Evolutionary conservation across 1,140 invertebrate genomes (phyloP).

Genomic region (Bradysia coprophila): DNA sequence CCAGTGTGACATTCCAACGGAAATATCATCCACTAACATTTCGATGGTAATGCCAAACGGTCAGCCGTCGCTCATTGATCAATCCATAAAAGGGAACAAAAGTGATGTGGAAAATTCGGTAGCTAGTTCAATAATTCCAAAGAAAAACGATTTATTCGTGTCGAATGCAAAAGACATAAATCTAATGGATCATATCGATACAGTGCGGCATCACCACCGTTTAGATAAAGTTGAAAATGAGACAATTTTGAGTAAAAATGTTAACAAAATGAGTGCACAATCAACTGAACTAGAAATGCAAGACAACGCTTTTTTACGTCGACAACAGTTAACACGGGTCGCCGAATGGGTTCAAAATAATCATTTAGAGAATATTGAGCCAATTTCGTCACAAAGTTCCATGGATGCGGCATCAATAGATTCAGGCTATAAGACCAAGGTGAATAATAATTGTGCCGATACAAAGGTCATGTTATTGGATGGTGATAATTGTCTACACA

Average conservation of each 20-base stretch:
- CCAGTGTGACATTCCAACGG: background rate
- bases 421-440: conserved; percentile 18
- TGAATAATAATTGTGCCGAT: background rate
- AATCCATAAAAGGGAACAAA: background rate
- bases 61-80: background rate
- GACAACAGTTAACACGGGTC: conserved; percentile 41
- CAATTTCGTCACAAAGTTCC: conserved; percentile 15
- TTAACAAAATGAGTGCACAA: conserved; percentile 12
- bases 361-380: conserved; percentile 12
- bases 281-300: conserved; percentile 15
- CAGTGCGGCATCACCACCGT: background rate
- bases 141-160: background rate
- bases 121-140: background rate
- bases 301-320: conserved; percentile 25
- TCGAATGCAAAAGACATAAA: background rate
- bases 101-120: background rate
- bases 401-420: conserved; percentile 21
- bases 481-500: background rate
- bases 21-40: background rate
- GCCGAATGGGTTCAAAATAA: conserved; percentile 48
- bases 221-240: background rate
- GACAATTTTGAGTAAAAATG: background rate
- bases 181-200: background rate
- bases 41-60: conserved; percentile 3
- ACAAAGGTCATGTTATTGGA: background rate